Conservation (phyloP, 2,797 vertebrate species). For the Sebastes jordani region DNA sequence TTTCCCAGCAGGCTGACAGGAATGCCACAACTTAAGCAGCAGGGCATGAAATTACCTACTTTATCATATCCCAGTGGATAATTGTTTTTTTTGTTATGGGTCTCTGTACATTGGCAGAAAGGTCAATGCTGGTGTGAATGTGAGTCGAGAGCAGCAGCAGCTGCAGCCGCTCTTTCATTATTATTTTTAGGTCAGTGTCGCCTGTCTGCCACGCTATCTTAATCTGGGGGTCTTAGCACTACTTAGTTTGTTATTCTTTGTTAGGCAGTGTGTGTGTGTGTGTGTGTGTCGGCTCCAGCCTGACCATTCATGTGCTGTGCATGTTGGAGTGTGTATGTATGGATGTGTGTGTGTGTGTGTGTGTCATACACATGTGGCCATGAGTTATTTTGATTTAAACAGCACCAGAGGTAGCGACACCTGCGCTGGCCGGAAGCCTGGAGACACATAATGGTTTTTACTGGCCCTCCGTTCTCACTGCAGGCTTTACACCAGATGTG, state of each 20-base stretch:
- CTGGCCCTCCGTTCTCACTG: conserved; percentile 16
- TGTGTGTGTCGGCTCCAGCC: not conserved
- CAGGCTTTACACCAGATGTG: conserved; percentile 55
- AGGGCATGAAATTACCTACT: conserved; percentile 83
- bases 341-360: not conserved
- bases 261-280: not conserved
- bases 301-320: not conserved
- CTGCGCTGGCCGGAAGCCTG: conserved; percentile 55
- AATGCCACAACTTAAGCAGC: conserved; percentile 75
- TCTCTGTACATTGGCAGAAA: conserved; percentile 65
- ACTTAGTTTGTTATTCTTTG: conserved; percentile 40
- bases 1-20: conserved; percentile 70
- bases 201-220: conserved; percentile 47
- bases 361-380: conserved; percentile 36
- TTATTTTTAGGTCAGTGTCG: conserved; percentile 58
- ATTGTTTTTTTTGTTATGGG: conserved; percentile 80
- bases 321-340: not conserved
- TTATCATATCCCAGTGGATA: conserved; percentile 80
- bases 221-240: conserved; percentile 56
- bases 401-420: conserved; percentile 59
- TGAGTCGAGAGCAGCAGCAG: conserved; percentile 48
- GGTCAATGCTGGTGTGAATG: conserved; percentile 58
- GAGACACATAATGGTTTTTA: conserved; percentile 44
- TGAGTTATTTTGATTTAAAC: conserved; percentile 56
- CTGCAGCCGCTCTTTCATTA: conserved; percentile 34